Percentiles rank a stretch among this genome's conserved stretches.
Evolutionary conservation across 2,797 vertebrate genomes (phyloP).

Genomic region (Catamblyrhynchus diadema): DNA sequence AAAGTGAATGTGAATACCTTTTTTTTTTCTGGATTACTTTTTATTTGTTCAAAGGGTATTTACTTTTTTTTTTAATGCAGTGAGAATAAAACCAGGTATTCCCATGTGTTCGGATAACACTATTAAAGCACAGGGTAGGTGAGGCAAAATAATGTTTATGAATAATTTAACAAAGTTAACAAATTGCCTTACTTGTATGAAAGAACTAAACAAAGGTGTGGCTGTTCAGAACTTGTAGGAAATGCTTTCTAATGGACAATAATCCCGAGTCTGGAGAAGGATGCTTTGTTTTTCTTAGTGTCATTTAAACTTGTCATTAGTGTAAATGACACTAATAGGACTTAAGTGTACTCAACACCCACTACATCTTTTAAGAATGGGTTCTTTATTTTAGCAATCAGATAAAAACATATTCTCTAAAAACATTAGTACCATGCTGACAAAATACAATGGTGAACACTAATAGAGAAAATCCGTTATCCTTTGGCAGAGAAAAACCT

Average conservation of each 20-base stretch:
- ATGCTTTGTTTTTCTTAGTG: not conserved
- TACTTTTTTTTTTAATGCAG: not conserved
- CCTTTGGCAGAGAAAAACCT: not conserved
- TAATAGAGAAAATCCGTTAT: not conserved
- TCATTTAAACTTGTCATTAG: not conserved
- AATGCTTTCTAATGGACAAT: not conserved
- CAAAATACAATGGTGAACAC: not conserved
- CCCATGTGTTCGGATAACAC: not conserved
- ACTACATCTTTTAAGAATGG: not conserved
- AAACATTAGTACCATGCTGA: not conserved
- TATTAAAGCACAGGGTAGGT: not conserved
- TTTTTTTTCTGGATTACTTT: not conserved
- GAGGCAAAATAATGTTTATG: not conserved
- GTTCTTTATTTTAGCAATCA: not conserved
- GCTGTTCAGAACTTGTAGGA: not conserved
- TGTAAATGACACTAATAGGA: not conserved
- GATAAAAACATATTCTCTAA: not conserved
- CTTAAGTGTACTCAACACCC: not conserved
- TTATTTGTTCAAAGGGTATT: rapidly evolving
- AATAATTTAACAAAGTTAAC: not conserved
- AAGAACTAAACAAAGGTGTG: not conserved
- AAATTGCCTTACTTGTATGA: not conserved
- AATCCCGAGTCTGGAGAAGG: not conserved
- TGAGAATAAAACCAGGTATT: not conserved
- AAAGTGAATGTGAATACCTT: not conserved